Conservation (phyloP, 2,113 vertebrate species). For the Hiodon tergisus region DNA sequence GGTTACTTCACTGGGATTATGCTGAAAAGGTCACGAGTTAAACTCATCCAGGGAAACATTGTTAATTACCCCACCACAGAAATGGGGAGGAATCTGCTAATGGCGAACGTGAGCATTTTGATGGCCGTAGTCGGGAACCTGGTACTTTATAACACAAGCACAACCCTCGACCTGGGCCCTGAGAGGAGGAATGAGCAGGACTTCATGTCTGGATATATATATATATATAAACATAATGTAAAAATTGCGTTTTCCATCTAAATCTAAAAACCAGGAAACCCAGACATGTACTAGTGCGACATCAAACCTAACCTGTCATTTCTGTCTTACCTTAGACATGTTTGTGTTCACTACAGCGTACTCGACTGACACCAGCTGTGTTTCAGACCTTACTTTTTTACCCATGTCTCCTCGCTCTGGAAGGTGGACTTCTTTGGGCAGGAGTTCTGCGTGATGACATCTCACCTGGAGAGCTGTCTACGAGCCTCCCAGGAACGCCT, state of each 20-base stretch:
- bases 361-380: no score
- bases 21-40: conserved; percentile 73
- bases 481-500: conserved; percentile 56
- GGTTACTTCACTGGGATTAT: conserved; percentile 75
- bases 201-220: no score
- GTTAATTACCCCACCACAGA: conserved; percentile 68
- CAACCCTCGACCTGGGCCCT: no score
- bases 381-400: no score
- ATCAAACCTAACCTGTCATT: no score
- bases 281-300: no score
- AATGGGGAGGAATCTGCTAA: conserved; percentile 76
- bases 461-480: conserved; percentile 77
- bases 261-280: no score
- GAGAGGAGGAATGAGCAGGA: no score
- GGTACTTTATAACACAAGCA: neutral
- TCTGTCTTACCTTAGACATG: neutral
- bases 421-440: conserved; percentile 65
- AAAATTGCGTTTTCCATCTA: no score
- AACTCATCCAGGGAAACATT: conserved; percentile 64
- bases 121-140: neutral
- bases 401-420: neutral
- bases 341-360: no score
- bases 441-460: conserved; percentile 75
- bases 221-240: no score
- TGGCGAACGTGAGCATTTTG: conserved; percentile 61